Evolutionary conservation across 2,113 vertebrate species (phyloP).

Genomic region (Apaloderma vittatum): DNA sequence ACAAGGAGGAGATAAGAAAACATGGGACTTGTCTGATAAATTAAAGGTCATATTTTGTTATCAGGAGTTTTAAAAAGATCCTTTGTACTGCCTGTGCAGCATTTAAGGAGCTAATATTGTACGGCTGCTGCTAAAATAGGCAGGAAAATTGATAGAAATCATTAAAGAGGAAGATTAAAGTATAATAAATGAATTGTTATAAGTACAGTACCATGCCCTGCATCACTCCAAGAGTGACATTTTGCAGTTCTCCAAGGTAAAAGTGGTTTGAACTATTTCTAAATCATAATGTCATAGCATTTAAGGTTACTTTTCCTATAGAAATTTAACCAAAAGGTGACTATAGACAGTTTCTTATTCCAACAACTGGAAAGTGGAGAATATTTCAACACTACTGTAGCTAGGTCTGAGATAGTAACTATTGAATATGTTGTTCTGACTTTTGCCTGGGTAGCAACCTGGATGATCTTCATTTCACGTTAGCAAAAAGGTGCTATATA

Average conservation of each 20-base stretch:
- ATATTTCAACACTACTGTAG: not conserved
- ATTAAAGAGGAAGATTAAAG: conserved; percentile 28
- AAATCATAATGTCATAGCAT: conserved; percentile 45
- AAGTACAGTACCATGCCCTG: not conserved
- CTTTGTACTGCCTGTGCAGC: conserved; percentile 44
- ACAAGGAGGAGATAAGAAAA: conserved; percentile 65
- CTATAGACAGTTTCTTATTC: not conserved
- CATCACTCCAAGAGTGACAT: not conserved
- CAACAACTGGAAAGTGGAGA: conserved; percentile 25
- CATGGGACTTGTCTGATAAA: conserved; percentile 60
- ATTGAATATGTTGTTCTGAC: not conserved
- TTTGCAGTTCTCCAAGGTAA: conserved; percentile 40
- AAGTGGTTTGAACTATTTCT: conserved; percentile 17
- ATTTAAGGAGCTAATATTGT: conserved; percentile 50
- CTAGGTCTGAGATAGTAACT: not conserved
- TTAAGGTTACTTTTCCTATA: conserved; percentile 15
- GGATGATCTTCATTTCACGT: conserved; percentile 4
- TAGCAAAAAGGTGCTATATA: not conserved
- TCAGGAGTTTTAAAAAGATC: conserved; percentile 4
- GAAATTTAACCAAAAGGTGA: conserved; percentile 20
- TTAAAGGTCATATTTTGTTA: conserved; percentile 70
- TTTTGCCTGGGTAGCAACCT: not conserved
- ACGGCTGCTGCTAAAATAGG: conserved; percentile 38
- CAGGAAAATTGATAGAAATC: conserved; percentile 40
- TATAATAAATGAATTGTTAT: conserved; percentile 11